Evolutionary conservation across 2,888 invertebrate genomes (phyloP).

Genomic region (Herminia tarsipennalis): DNA sequence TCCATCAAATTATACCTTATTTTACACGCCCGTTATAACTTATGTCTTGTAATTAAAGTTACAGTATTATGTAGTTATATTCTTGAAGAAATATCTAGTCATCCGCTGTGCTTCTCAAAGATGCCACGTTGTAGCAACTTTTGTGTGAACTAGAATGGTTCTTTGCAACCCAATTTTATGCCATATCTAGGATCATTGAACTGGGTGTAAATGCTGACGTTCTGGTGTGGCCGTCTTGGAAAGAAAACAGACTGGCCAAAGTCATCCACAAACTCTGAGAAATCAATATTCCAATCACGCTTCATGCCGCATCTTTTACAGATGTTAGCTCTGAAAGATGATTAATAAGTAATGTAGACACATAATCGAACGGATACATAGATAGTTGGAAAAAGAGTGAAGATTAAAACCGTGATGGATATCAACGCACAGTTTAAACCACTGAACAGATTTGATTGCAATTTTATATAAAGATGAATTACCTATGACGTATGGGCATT

Average conservation of each 20-base stretch:
- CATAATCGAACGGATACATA: not conserved
- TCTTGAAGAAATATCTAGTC: no score
- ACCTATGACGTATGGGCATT: no score
- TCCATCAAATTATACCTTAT: no score
- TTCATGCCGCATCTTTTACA: slow-evolving; percentile 82
- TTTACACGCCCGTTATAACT: no score
- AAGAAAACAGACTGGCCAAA: slow-evolving; percentile 78
- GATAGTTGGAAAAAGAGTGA: no score
- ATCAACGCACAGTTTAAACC: no score
- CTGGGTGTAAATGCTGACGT: slow-evolving; percentile 73
- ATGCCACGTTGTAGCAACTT: no score
- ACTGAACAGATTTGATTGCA: not conserved
- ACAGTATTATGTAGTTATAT: no score
- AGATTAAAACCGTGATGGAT: no score
- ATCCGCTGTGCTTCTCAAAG: no score
- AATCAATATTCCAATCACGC: slow-evolving; percentile 78
- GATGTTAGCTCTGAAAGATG: slow-evolving; percentile 68
- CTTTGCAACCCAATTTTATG: slow-evolving; percentile 47
- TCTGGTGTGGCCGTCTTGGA: slow-evolving; percentile 78
- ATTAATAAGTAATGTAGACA: not conserved
- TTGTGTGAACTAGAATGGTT: slow-evolving; percentile 25
- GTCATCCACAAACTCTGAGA: slow-evolving; percentile 77
- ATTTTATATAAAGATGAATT: no score
- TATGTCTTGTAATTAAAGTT: no score
- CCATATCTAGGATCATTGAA: slow-evolving; percentile 45